phyloP scores from a whole-genome alignment of 2,797 vertebrate genomes.

The Anabas testudineus region DNA sequence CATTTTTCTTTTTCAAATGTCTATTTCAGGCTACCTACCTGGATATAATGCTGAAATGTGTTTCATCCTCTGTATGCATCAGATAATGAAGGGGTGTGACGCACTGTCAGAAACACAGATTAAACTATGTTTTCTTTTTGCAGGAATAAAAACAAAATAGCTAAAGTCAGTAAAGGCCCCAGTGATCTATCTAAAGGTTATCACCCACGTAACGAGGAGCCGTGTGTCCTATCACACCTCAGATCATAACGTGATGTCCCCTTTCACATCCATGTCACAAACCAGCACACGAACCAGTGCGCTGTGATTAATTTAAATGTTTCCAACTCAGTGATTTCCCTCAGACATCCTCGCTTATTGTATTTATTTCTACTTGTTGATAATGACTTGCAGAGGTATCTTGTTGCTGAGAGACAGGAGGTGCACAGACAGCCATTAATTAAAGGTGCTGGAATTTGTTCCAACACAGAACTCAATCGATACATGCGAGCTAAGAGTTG shows the following conservation, averaged over 20 bases:
- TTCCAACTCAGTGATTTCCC: constrained; percentile 3
- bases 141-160: not conserved
- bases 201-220: constrained; percentile 10
- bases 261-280: not conserved
- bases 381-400: not conserved
- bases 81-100: constrained; percentile 16
- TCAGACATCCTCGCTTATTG: not conserved
- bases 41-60: not conserved
- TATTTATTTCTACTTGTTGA: not conserved
- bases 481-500: constrained; percentile 28
- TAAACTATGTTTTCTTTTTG: not conserved
- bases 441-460: constrained; percentile 31
- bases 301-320: not conserved
- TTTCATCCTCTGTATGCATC: not conserved
- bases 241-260: not conserved
- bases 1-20: not conserved
- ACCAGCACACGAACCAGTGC: not conserved
- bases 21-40: not conserved
- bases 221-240: not conserved
- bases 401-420: constrained; percentile 3
- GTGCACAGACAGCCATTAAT: constrained; percentile 11
- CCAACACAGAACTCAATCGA: not conserved
- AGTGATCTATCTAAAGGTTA: constrained; percentile 24
- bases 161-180: not conserved
- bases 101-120: not conserved